Percentiles rank a stretch among this genome's conserved stretches.
Evolutionary conservation across 2,113 vertebrate species (phyloP).

Genomic region (Phylloscopus whistleri): DNA sequence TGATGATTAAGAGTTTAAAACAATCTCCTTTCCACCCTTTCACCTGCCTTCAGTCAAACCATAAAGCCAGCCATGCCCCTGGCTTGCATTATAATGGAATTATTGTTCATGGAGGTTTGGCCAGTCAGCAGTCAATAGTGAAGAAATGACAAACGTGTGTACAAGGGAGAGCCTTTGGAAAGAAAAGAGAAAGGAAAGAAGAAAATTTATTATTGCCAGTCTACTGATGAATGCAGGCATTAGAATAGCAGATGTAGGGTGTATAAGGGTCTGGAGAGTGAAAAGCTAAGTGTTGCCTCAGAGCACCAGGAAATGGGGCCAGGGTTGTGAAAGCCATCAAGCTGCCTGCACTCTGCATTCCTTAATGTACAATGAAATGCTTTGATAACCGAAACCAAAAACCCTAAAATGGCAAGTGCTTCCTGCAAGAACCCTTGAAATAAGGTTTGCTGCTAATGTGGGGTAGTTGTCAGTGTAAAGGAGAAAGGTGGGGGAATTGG

Average conservation of each 20-base stretch:
- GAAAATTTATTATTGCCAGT: conserved; percentile 71
- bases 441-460: background rate
- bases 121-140: background rate
- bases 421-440: conserved; percentile 38
- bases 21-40: conserved; percentile 57
- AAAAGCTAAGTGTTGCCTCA: conserved; percentile 69
- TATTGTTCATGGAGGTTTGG: background rate
- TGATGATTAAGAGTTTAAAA: conserved; percentile 54
- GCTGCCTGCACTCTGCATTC: conserved; percentile 52
- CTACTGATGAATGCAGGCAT: conserved; percentile 72
- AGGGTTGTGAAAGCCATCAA: conserved; percentile 71
- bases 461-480: background rate
- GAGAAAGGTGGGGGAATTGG: background rate
- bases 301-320: conserved; percentile 72
- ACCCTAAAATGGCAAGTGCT: conserved; percentile 6
- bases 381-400: conserved; percentile 58
- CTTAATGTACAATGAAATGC: conserved; percentile 62
- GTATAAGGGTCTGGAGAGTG: conserved; percentile 47
- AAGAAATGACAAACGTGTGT: conserved; percentile 44
- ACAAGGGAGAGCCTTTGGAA: background rate
- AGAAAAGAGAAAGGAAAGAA: conserved; percentile 42
- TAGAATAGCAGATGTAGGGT: conserved; percentile 76
- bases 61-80: conserved; percentile 35
- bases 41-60: conserved; percentile 55
- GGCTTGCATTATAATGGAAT: conserved; percentile 45